Evolutionary conservation across 2,888 invertebrate species (phyloP).

Genomic region (Cephonodes hylas): DNA sequence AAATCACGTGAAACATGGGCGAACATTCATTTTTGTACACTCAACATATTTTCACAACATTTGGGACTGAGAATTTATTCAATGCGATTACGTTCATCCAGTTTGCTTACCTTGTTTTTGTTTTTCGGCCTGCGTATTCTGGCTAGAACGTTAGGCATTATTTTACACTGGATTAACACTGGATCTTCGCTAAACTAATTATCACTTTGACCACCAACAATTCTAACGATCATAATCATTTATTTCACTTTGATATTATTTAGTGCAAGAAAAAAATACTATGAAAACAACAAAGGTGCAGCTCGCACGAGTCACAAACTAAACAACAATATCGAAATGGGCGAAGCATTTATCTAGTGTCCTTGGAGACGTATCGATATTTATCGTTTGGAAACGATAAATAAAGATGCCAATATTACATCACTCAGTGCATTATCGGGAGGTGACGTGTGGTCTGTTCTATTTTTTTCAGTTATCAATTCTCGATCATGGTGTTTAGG

Average conservation of each 20-base stretch:
- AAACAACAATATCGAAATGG: conserved; percentile 13
- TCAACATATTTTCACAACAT: background rate
- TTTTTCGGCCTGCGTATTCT: conserved; percentile 7
- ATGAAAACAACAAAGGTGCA: background rate
- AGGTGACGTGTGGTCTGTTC: background rate
- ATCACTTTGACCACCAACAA: background rate
- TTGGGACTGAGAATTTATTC: background rate
- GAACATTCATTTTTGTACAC: background rate
- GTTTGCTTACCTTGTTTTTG: conserved; percentile 6
- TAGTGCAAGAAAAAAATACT: background rate
- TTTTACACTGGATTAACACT: background rate
- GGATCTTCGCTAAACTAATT: background rate
- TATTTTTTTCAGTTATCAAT: background rate
- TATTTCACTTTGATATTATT: background rate
- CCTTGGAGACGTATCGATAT: conserved; percentile 13
- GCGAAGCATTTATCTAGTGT: conserved; percentile 6
- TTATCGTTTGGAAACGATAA: conserved; percentile 14
- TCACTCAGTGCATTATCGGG: conserved; percentile 10
- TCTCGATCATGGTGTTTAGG: background rate
- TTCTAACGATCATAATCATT: background rate
- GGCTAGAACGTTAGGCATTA: conserved; percentile 2
- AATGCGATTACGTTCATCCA: background rate
- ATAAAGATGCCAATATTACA: conserved; percentile 7
- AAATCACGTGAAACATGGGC: conserved; percentile 5
- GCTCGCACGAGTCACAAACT: background rate